Base-by-base conservation (phyloP, 2,888 invertebrate genomes). In the Xestia sexstrigata region DNA sequence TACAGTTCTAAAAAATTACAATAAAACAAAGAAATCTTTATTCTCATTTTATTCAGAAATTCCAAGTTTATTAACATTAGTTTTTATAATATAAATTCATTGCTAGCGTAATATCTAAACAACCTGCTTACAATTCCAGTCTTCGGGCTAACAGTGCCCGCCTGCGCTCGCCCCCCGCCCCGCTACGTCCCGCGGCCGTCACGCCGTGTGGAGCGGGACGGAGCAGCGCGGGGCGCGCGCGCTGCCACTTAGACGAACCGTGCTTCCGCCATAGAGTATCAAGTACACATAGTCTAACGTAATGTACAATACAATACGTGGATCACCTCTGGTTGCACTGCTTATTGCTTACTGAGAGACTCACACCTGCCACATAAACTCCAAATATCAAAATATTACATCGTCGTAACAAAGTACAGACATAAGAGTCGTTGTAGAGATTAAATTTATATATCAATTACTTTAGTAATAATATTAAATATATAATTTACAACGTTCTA, bases 1-100 rank as follows among this genome's bases (percentile, higher is more conserved):
- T n/a, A n/a, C n/a, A n/a, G 4, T 45, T 63, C 23, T n/a, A 11
- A 11, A 39, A 67, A 30, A 39, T 39, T 7, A 79, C 74, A 91
- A 88, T 89, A 87, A 93, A 94, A 90, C 78, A 81, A 88, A 79
- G 70, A 65, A 75, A 82, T 83, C 55, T 85, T 90, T 91, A 90
- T 93, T 90, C 87, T 92, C 86, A 80, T 90, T 93, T 95, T 95
- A 95, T 95, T 95, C 90, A 92, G 94, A 95, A 95, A 95, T 95
- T 92, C 86, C 91, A 94, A 91, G 92, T 92, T 92, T 87, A 90
- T 93, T 94, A 95, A 94, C 92, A 91, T 93, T 93, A 94, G 86
- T 91, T 93, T 83, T 76, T 90, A 92, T 93, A 82, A 82, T 88
- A 94, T 95, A 95, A 95, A 95, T 94, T 95, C 94, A 94, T 94